Conservation (phyloP, 1,140 invertebrate species). For the Atopsyche davidsoni region DNA sequence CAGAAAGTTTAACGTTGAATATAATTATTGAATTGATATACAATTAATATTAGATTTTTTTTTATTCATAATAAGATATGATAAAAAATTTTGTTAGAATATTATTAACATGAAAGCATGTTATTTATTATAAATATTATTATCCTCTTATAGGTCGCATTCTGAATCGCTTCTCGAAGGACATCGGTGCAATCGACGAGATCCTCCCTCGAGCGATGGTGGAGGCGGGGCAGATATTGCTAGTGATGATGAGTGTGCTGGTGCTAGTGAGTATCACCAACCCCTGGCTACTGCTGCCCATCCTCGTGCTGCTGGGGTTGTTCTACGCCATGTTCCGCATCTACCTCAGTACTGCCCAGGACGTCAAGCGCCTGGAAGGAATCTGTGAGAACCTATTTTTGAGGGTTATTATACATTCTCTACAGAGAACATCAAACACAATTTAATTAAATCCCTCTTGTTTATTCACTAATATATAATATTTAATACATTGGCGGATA, state of each 20-base stretch:
- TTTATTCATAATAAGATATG: too few relatives aligned
- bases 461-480: too few relatives aligned
- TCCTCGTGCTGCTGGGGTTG: slow-evolving; percentile 58
- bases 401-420: neutral
- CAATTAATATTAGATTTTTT: too few relatives aligned
- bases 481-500: neutral
- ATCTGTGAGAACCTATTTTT: slow-evolving; percentile 60
- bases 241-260: slow-evolving; percentile 56
- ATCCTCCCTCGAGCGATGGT: slow-evolving; percentile 70
- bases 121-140: too few relatives aligned
- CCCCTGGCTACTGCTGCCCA: slow-evolving; percentile 65
- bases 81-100: too few relatives aligned
- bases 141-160: slow-evolving; percentile 56
- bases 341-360: slow-evolving; percentile 76
- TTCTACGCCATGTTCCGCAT: slow-evolving; percentile 70
- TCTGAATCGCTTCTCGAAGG: slow-evolving; percentile 68
- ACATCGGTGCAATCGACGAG: slow-evolving; percentile 78
- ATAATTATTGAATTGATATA: too few relatives aligned
- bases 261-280: slow-evolving; percentile 69
- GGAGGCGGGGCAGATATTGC: slow-evolving; percentile 67
- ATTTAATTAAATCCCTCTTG: too few relatives aligned
- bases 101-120: too few relatives aligned
- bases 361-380: slow-evolving; percentile 80
- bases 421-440: too few relatives aligned
- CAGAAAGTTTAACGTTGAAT: too few relatives aligned